Evolutionary conservation across 92 coral and sea anemone species (phyloP), one percentile per base, ranked within the genome.

Genomic region (Epizoanthus illoricatus): DNA sequence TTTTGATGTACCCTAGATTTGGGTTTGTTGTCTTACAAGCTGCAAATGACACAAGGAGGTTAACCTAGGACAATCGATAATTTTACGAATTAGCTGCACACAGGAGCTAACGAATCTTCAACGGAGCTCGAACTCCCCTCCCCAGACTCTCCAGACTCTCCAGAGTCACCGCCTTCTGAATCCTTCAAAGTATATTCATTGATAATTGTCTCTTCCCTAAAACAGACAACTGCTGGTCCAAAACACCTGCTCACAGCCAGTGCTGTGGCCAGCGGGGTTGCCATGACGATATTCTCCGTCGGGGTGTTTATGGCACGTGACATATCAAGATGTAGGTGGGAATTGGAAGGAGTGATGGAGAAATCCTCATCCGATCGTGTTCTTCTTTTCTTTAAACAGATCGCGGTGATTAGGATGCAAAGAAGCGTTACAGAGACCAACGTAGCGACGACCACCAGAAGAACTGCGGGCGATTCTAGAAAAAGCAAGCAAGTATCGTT

Each of bases 381-480:
- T 23, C 82, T 62, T 45, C 82, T 63, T 40, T 78, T 78, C 40
- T 63, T 78, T 20, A 78, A 70, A 43, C 42, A 63, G 66, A 78
- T 62, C 5, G 82, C 82, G 7, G 82, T 78, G 11, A 78, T 41
- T 4, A 78, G 72, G 7, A 78, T 78, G 61, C 72, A 78, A 19
- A 78, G 17, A 63, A 78, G 71, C 4, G 71, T 78, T 3, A 33
- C 71, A 0, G 82, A 78, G 5, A 78, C 82, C 17, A 78, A 45
- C 7, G 82, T 63, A 19, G 82, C 82, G 15, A 78, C 82, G 13
- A 78, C 45, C 82, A 78, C 82, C 16, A 78, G 67, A 21, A 78
- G 71, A 11, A 63, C 71, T 52, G 72, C 59, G 4, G 64, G 71
- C 18, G 82, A 78, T 43, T 78, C 82, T 78, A 63, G 42, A 43